Conservation (phyloP, 2,888 invertebrate species). For the Sisyra terminalis region DNA sequence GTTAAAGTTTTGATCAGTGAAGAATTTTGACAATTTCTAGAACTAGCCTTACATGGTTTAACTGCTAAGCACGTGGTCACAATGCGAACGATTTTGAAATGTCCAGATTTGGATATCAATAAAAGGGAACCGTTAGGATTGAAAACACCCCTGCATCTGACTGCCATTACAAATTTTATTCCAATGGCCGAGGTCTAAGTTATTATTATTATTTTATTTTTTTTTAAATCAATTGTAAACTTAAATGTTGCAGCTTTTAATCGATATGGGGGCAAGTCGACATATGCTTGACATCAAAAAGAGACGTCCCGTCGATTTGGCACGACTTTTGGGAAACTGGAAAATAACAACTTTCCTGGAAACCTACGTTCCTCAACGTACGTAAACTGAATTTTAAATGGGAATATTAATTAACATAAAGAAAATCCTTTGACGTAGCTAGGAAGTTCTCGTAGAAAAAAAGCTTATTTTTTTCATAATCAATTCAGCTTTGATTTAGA, state of each 20-base stretch:
- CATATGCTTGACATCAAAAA: neutral
- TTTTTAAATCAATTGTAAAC: neutral
- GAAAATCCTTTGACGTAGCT: neutral
- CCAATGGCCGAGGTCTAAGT: neutral
- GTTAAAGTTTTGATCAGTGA: too few species aligned
- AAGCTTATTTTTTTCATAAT: neutral
- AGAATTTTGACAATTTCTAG: too few species aligned
- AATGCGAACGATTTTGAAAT: too few species aligned
- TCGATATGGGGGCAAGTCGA: neutral
- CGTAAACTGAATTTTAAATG: neutral
- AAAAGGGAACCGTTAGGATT: conserved; percentile 26
- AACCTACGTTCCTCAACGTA: neutral
- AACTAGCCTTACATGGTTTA: too few species aligned
- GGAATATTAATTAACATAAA: neutral
- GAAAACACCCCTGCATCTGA: conserved; percentile 32
- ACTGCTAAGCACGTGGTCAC: too few species aligned
- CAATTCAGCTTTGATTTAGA: neutral
- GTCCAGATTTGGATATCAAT: conserved; percentile 17
- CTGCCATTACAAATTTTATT: conserved; percentile 30
- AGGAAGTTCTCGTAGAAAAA: neutral
- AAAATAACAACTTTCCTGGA: neutral
- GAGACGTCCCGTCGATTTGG: neutral
- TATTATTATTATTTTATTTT: neutral
- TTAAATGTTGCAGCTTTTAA: neutral
- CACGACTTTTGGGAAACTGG: neutral